Base-by-base conservation (phyloP, 1,140 invertebrate genomes). In the Brachionus koreanus region DNA sequence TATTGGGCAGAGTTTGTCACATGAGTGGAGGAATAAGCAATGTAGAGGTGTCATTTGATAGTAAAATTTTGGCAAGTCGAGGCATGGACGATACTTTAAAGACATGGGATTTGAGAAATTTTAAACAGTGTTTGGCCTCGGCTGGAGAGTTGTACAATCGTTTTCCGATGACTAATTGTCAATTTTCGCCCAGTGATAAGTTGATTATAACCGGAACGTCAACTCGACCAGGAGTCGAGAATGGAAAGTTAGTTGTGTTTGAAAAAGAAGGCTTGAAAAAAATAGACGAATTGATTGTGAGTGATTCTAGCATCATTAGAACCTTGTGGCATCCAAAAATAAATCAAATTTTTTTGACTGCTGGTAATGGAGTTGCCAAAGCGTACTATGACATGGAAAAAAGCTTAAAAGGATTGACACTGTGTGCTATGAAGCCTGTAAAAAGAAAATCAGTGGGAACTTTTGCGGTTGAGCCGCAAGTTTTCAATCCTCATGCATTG, bases 291-390 rank as follows among this genome's bases (percentile, higher is more conserved):
- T 91, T 98, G 49, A 25, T 10, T 12, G 39, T 79, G 10, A 43
- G 9, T 12, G 39, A 82, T n/a, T 46, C 63, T 87, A 89, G 88
- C 86, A 91, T 96, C 0, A 94, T 99, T 35, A 93, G 95, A 86
- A 92, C 92, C 3, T 86, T 94, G 1, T 99, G 97, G 97, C 97
- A 99, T 89, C 94, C 97, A 0, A 95, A 95, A 88, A 88, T 99
- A 0, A 98, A 98, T 88, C 97, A 99, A 86, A 93, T 99, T 83
- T 94, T 98, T 83, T 92, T 96, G 9, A 94, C 95, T 0, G 94
- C 93, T 85, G 95, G 94, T 3, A 94, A 98, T 89, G 97, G 97
- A 0, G 90, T 91, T 2, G 92, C 97, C 0, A 95, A 95, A 85
- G 92, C 95, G 65, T 96, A 92, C 85, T 99, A 98, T 85, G 95